Conservation (phyloP, 2,888 invertebrate species). For the Candidula unifasciata region DNA sequence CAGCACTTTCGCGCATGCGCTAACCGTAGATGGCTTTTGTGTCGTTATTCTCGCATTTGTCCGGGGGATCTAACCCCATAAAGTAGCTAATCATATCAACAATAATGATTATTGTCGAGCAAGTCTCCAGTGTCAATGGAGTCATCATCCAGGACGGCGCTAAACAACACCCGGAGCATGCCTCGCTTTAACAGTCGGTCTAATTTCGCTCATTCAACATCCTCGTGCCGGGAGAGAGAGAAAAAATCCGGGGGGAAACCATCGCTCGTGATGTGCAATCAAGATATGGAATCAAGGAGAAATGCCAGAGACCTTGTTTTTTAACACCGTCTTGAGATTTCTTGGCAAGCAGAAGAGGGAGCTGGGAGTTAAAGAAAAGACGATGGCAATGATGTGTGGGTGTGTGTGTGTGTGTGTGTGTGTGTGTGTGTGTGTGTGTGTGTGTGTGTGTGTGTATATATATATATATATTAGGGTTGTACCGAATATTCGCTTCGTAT, state of each 20-base stretch:
- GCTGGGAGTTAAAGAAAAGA: background rate
- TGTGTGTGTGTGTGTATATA: no score
- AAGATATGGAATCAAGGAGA: background rate
- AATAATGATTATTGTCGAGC: conserved; percentile 21
- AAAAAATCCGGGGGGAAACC: background rate
- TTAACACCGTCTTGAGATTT: no score
- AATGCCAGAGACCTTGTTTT: background rate
- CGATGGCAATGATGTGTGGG: background rate
- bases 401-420: background rate
- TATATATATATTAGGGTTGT: no score
- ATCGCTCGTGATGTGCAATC: conserved; percentile 1
- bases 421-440: background rate
- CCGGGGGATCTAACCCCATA: background rate
- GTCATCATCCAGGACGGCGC: background rate
- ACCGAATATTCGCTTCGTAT: no score
- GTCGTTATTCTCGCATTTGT: conserved; percentile 17
- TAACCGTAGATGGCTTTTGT: conserved; percentile 42
- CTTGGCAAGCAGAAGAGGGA: no score
- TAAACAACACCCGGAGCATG: conserved; percentile 15
- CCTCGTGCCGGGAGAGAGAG: background rate
- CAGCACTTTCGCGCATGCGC: conserved; percentile 40
- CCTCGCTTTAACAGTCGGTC: conserved; percentile 4
- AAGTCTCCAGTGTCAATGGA: conserved; percentile 11
- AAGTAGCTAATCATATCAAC: conserved; percentile 28
- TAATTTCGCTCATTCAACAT: conserved; percentile 18